Conservation (phyloP, 2,888 invertebrate species). For the Drosophila histrio region DNA sequence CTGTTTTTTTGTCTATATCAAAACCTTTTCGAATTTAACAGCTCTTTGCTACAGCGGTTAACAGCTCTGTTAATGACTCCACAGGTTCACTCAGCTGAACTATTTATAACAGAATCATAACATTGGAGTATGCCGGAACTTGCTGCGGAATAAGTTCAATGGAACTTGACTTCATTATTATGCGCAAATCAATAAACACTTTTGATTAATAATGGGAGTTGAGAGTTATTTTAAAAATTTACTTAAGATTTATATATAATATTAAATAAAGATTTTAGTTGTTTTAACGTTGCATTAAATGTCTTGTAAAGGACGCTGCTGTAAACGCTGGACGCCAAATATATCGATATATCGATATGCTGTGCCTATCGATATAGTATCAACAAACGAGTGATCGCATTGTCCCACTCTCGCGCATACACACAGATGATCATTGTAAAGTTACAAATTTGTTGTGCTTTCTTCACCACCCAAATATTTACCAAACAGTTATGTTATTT, state of each 20-base stretch:
- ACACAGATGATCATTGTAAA: slow-evolving; percentile 58
- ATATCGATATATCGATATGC: slow-evolving; percentile 37
- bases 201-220: too few relatives aligned
- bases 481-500: slow-evolving; percentile 48
- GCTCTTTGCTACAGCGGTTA: background rate
- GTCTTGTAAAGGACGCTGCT: background rate
- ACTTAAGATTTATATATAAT: too few relatives aligned
- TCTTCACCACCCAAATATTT: slow-evolving; percentile 24
- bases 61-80: background rate
- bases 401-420: slow-evolving; percentile 40
- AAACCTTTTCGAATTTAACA: background rate
- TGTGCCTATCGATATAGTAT: slow-evolving; percentile 45
- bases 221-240: too few relatives aligned
- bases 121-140: too few relatives aligned
- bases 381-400: slow-evolving; percentile 53
- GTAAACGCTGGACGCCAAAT: background rate
- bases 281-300: background rate
- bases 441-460: slow-evolving; percentile 53
- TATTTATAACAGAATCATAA: background rate
- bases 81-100: background rate
- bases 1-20: background rate
- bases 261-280: too few relatives aligned
- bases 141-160: background rate
- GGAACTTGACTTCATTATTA: too few relatives aligned
- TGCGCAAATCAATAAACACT: too few relatives aligned